Base-by-base conservation (phyloP, 2,797 vertebrate genomes). In the Echiichthys vipera region DNA sequence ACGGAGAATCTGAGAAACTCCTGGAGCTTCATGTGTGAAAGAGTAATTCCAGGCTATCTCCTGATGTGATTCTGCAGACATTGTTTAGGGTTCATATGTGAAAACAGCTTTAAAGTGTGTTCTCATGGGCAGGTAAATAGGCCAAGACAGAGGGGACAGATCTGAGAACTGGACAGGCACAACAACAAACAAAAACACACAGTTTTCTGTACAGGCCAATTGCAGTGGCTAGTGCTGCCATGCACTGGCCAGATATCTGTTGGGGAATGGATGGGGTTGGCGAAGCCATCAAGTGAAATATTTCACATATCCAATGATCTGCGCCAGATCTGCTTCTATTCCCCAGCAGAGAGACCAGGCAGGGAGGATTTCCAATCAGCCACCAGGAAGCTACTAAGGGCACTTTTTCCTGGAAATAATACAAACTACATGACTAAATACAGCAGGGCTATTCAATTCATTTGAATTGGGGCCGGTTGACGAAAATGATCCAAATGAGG, bases 71-170 rank as follows among this genome's bases (percentile, higher is more conserved):
- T n/a, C n/a, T n/a, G n/a, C n/a, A n/a, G n/a, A n/a, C n/a, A n/a
- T n/a, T n/a, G n/a, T n/a, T n/a, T n/a, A n/a, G n/a, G n/a, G n/a
- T n/a, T n/a, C n/a, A n/a, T n/a, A n/a, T n/a, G n/a, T n/a, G n/a
- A n/a, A n/a, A 10, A 5, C 7, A 32, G 7, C 32, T 10, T 32
- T 7, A 2, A 45, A 64, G 36, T 46, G 59, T 55, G 27, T 57
- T 68, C 62, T 81, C 79, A 84, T 82, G 81, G 79, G 70, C 46
- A 56, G 68, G 62, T 54, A 59, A 67, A 71, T 46, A n/a, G 56
- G 22, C 40, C 20, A 40, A 45, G 47, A 43, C 72, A 42, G 57
- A 66, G 64, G 46, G 49, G 65, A 83, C 55, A 67, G 51, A 29
- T 74, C 51, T 55, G 54, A 73, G 54, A 59, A 45, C 57, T 14